Evolutionary conservation across 2,113 vertebrate genomes (phyloP).

Genomic region (Mus pahari): DNA sequence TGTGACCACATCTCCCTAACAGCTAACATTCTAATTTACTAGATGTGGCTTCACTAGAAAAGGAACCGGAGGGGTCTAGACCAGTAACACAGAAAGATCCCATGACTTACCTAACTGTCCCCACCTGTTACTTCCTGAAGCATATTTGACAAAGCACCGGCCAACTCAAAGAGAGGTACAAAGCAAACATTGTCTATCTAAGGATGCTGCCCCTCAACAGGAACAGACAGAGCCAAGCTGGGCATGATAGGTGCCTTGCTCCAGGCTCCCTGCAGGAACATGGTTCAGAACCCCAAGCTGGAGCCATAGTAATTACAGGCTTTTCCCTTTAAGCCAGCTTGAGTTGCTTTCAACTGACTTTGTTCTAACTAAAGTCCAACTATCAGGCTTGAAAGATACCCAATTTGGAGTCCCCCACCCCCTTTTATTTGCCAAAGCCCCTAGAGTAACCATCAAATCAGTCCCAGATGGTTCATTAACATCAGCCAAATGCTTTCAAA

Average conservation of each 20-base stretch:
- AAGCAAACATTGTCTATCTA: background rate
- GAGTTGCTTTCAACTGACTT: slow-evolving; percentile 1
- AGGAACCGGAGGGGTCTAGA: background rate
- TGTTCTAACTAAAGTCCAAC: slow-evolving; percentile 20
- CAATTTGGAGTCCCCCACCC: slow-evolving; percentile 38
- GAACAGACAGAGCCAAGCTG: background rate
- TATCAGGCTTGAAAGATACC: background rate
- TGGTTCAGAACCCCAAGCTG: background rate
- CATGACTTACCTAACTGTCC: background rate
- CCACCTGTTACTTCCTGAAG: background rate
- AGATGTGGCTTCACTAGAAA: background rate
- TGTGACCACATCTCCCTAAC: background rate
- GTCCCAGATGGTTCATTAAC: slow-evolving; percentile 56
- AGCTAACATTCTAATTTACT: slow-evolving; percentile 1
- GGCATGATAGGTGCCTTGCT: background rate
- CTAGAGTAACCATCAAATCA: slow-evolving; percentile 28
- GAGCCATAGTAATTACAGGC: background rate
- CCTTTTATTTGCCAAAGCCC: slow-evolving; percentile 42
- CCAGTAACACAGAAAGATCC: background rate
- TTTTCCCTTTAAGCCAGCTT: background rate
- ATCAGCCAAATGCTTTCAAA: slow-evolving; percentile 49
- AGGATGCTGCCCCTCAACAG: background rate
- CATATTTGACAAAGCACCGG: background rate
- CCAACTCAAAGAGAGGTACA: background rate
- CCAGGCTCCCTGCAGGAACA: rapidly evolving